Percentiles rank a stretch among this genome's conserved stretches.
Evolutionary conservation across 1,140 invertebrate species (phyloP).

Genomic region (Trachymyrmex cornetzi): DNA sequence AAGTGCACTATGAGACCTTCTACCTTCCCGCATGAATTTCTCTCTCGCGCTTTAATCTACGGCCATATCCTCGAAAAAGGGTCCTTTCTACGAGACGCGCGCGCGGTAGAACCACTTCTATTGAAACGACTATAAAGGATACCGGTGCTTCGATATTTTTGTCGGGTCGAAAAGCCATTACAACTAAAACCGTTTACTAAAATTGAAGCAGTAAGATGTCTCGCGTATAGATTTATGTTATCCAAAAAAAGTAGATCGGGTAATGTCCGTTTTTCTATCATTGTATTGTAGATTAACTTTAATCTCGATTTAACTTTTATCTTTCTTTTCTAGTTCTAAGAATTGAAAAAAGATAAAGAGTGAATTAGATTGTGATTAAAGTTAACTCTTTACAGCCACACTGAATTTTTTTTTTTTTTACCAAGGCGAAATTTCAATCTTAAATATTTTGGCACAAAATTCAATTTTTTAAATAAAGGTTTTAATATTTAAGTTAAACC

Average conservation of each 20-base stretch:
- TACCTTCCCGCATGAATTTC: slow-evolving; percentile 29
- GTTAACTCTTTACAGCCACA: no score
- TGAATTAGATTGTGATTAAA: no score
- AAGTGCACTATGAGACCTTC: slow-evolving; percentile 31
- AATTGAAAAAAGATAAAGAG: no score
- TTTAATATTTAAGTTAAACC: no score
- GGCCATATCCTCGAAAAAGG: slow-evolving; percentile 31
- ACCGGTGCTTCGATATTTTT: slow-evolving; percentile 21
- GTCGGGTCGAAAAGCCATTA: background rate
- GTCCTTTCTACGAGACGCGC: background rate
- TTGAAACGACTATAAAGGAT: slow-evolving; percentile 23
- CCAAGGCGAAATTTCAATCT: no score
- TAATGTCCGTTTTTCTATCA: no score
- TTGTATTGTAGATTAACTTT: no score
- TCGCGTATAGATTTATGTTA: background rate
- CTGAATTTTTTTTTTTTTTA: no score
- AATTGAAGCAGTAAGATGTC: background rate
- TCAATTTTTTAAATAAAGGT: no score
- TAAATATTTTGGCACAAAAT: no score
- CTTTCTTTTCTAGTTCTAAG: no score
- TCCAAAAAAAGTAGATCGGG: background rate
- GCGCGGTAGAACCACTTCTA: slow-evolving; percentile 1
- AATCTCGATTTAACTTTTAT: no score
- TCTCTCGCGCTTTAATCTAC: slow-evolving; percentile 47
- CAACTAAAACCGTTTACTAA: background rate